Percentiles rank a stretch among this genome's conserved stretches.
Evolutionary conservation across 2,797 vertebrate species (phyloP).

Genomic region (Oreochromis grahami): DNA sequence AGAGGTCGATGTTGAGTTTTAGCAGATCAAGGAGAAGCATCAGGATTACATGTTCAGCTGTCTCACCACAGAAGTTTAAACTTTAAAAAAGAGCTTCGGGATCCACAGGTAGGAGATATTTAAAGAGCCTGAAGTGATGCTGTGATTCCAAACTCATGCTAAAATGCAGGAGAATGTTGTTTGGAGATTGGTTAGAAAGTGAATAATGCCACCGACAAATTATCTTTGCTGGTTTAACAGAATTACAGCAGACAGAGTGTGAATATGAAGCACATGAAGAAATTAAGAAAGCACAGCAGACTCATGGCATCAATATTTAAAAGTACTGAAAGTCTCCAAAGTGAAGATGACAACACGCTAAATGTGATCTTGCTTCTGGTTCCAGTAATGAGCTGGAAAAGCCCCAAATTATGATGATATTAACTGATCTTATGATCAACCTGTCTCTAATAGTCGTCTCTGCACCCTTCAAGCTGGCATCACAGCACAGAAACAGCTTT

Average conservation of each 20-base stretch:
- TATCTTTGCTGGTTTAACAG: not conserved
- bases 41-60: not conserved
- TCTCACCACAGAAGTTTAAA: not conserved
- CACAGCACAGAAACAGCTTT: not conserved
- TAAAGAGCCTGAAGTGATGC: not conserved
- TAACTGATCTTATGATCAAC: not conserved
- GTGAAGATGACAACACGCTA: not conserved
- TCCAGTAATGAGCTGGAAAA: not conserved
- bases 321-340: not conserved
- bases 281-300: not conserved
- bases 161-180: not conserved
- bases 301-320: not conserved
- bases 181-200: not conserved
- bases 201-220: not conserved
- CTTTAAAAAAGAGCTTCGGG: not conserved
- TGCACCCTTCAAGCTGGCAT: not conserved
- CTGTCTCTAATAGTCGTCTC: not conserved
- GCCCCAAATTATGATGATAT: not conserved
- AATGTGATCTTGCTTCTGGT: not conserved
- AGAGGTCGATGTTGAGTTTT: not conserved
- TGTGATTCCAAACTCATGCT: not conserved
- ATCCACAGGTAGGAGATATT: not conserved
- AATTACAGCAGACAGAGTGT: not conserved
- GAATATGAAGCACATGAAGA: not conserved
- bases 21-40: not conserved